Conservation (phyloP, 2,888 invertebrate species). For the Trachelus troglodyta region DNA sequence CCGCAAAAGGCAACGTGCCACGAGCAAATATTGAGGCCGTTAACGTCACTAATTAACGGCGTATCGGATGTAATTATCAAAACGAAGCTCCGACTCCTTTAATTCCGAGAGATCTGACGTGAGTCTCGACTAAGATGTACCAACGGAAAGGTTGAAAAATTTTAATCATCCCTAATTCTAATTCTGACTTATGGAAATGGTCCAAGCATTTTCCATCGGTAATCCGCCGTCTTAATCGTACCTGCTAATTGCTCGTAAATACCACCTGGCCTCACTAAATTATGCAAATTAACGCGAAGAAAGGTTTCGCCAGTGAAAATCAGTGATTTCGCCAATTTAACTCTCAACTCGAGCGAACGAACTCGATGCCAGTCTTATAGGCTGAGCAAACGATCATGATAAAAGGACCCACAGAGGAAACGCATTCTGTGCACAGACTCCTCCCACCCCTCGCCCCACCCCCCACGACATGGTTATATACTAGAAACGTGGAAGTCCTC, state of each 20-base stretch:
- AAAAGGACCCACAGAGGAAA: background rate
- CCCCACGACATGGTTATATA: background rate
- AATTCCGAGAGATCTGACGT: background rate
- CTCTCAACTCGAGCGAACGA: background rate
- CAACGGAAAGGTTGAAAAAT: background rate
- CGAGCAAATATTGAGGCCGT: conserved; percentile 18
- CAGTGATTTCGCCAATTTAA: background rate
- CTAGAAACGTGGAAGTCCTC: background rate
- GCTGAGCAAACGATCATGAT: background rate
- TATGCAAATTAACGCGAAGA: background rate
- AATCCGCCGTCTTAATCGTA: background rate
- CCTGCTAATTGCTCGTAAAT: conserved; percentile 4
- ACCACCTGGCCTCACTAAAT: background rate
- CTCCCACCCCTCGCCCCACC: background rate
- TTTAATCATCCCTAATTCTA: background rate
- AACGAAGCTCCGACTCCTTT: conserved; percentile 31
- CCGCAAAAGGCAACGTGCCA: background rate
- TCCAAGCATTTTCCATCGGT: background rate
- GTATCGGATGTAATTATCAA: conserved; percentile 40
- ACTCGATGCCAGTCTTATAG: background rate
- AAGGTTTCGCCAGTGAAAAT: background rate
- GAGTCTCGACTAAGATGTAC: background rate
- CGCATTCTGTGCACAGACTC: background rate
- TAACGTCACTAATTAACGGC: conserved; percentile 36
- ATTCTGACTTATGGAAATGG: background rate